phyloP scores from a whole-genome alignment of 2,888 invertebrate species.

The Hemithea aestivaria region DNA sequence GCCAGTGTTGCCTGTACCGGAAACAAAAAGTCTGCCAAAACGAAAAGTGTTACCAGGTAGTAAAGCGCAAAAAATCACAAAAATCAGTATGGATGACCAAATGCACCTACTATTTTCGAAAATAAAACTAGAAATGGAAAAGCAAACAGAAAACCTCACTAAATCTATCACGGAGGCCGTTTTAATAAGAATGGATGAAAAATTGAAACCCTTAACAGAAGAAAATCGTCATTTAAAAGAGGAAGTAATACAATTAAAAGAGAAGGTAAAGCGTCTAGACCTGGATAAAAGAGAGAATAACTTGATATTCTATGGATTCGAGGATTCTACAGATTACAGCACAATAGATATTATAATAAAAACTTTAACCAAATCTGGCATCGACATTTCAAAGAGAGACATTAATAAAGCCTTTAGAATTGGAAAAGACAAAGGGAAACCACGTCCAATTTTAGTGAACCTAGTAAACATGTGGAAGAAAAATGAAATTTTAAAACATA shows the following conservation, averaged over 20 bases:
- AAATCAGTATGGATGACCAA: too few species aligned
- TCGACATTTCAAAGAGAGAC: neutral
- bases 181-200: slow-evolving; percentile 12
- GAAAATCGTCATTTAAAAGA: slow-evolving; percentile 10
- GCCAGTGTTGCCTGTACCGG: neutral
- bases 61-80: too few species aligned
- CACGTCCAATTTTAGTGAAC: slow-evolving; percentile 11
- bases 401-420: slow-evolving; percentile 3
- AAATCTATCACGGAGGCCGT: slow-evolving; percentile 6
- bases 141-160: slow-evolving; percentile 10
- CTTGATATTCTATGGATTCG: slow-evolving; percentile 4
- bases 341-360: slow-evolving; percentile 2
- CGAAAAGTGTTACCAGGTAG: slow-evolving; percentile 12
- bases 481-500: slow-evolving; percentile 10
- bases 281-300: slow-evolving; percentile 4
- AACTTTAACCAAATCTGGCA: slow-evolving; percentile 2
- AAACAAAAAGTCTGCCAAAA: neutral
- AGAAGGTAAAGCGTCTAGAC: slow-evolving; percentile 11
- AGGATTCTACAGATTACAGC: neutral
- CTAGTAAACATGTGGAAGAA: slow-evolving; percentile 8
- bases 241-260: slow-evolving; percentile 10
- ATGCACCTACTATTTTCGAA: too few species aligned
- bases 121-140: slow-evolving; percentile 15
- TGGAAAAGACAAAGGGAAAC: slow-evolving; percentile 2
- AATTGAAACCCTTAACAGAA: slow-evolving; percentile 11